Evolutionary conservation across 2,888 invertebrate species (phyloP).

Genomic region (Amphimallon solstitiale): DNA sequence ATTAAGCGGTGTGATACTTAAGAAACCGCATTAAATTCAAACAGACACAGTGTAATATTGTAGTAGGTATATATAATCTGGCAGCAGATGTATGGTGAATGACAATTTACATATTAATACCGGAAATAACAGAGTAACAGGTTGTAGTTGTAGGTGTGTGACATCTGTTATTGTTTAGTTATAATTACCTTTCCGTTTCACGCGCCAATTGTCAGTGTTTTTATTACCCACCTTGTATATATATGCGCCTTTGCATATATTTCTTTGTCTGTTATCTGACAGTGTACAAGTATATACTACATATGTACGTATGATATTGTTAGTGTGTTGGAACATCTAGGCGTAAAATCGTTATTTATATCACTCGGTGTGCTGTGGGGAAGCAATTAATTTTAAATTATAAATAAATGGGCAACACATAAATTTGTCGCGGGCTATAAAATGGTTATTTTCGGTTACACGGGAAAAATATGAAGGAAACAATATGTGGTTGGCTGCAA

Average conservation of each 20-base stretch:
- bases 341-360: conserved; percentile 25
- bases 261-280: too few relatives aligned
- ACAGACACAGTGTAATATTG: neutral
- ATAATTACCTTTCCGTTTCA: conserved; percentile 30
- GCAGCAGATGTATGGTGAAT: conserved; percentile 16
- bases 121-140: conserved; percentile 32
- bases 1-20: conserved; percentile 13
- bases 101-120: conserved; percentile 32
- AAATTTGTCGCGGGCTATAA: conserved; percentile 24
- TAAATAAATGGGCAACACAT: conserved; percentile 23
- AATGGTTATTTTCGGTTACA: conserved; percentile 13
- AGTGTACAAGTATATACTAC: neutral
- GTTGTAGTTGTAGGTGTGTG: conserved; percentile 29
- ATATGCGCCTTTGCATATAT: neutral
- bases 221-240: conserved; percentile 16
- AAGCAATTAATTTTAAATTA: conserved; percentile 29
- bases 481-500: conserved; percentile 8
- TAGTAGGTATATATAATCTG: conserved; percentile 17
- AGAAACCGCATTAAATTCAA: conserved; percentile 19
- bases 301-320: too few relatives aligned
- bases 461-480: conserved; percentile 1
- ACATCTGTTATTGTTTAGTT: conserved; percentile 32
- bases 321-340: conserved; percentile 4
- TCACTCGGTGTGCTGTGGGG: conserved; percentile 12
- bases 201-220: conserved; percentile 28